A percentile compares a stretch with the other conserved stretches of the same genome.
Evolutionary conservation across 2,888 invertebrate species (phyloP).

Genomic region (Hemaris fuciformis): DNA sequence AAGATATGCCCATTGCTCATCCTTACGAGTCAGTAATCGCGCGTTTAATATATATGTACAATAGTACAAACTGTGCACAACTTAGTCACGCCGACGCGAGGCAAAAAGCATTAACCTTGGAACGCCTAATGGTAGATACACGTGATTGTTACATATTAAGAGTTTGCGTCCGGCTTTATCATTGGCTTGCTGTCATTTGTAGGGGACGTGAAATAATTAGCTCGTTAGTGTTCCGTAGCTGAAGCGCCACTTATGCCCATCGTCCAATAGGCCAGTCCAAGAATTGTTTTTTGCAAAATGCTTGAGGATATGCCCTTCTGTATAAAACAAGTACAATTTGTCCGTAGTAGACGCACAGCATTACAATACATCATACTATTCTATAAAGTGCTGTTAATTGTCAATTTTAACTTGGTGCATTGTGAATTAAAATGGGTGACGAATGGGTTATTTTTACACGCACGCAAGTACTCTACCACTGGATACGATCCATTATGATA

Average conservation of each 20-base stretch:
- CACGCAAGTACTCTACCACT: background rate
- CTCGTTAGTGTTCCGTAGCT: background rate
- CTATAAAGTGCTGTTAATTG: background rate
- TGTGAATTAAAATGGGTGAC: background rate
- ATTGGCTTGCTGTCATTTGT: slow-evolving; percentile 24
- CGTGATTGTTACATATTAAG: slow-evolving; percentile 62
- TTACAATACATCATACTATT: background rate
- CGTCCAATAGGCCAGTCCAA: background rate
- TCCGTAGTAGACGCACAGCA: background rate
- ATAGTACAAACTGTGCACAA: slow-evolving; percentile 23
- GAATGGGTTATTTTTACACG: background rate
- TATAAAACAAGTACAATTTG: background rate
- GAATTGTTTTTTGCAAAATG: background rate
- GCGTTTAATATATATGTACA: slow-evolving; percentile 9
- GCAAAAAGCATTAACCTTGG: slow-evolving; percentile 72
- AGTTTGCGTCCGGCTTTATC: slow-evolving; percentile 44
- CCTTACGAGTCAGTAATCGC: background rate
- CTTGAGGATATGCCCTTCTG: background rate
- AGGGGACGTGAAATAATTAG: slow-evolving; percentile 17
- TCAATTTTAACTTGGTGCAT: background rate
- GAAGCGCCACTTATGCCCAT: background rate
- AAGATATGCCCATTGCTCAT: background rate
- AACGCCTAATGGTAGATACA: slow-evolving; percentile 52
- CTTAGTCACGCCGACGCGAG: slow-evolving; percentile 61
- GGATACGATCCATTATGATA: too few relatives aligned